Evolutionary conservation across 2,888 invertebrate genomes (phyloP), one percentile per base, ranked within the genome.

Genomic region (Scaptomyza cyrtandrae): DNA sequence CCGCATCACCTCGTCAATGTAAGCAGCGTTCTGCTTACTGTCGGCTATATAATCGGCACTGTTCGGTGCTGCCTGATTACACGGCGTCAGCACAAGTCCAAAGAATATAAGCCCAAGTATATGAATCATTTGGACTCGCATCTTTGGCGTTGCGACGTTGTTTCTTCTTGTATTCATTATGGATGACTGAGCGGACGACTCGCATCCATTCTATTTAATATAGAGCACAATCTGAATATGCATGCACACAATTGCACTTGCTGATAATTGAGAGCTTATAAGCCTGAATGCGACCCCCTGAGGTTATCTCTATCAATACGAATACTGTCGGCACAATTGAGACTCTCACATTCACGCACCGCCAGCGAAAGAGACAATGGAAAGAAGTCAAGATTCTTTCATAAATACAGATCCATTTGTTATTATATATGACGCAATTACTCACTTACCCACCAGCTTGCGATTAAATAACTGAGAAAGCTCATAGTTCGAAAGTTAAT

Each of bases 1-100:
- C 0, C 85, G 86, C 59, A 85, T 70, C 13, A 64, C 43, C 6
- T 7, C 52, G 9, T 79, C 60, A 4, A 71, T 70, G n/a, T 57
- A 61, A 3, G 24, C 29, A 0, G 29, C 0, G 0, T 41, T 33
- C 45, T 24, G n/a, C 0, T 55, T 43, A 29, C 56, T 63, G 3
- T n/a, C 10, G 16, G 57, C 48, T 45, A 63, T 59, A 14, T 29
- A 57, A 13, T 63, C 49, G 19, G 37, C 13, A 6, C 16, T 41
- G 19, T 43, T n/a, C 1, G 55, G 52, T 6, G 57, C 50, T 29
- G 69, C 39, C 13, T 13, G 39, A 10, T 33, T 46, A 7, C 6
- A 24, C 11, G 33, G 24, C 6, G 33, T 11, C 13, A 63, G 13
- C 44, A 39, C 2, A 9, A 70, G 6, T 37, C 59, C 66, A 33